Conservation (phyloP, 2,888 invertebrate genomes). For the Plebejus argus region DNA sequence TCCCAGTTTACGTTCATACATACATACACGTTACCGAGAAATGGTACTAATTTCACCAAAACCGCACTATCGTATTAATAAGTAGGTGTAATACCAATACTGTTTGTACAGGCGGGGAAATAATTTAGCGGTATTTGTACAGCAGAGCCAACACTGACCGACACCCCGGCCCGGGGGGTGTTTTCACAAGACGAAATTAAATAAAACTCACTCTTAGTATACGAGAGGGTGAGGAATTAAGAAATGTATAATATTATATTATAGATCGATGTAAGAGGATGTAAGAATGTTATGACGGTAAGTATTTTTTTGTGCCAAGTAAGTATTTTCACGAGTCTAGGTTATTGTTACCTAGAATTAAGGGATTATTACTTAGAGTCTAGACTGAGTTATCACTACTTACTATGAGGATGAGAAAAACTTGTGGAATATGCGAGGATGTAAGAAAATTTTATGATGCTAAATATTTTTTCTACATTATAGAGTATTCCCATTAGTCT, state of each 20-base stretch:
- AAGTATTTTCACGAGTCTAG: background rate
- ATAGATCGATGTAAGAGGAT: too few species aligned
- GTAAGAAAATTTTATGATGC: too few species aligned
- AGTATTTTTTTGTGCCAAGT: background rate
- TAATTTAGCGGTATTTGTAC: conserved; percentile 75
- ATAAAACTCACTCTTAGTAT: conserved; percentile 72
- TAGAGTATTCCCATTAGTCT: too few species aligned
- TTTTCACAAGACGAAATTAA: conserved; percentile 75
- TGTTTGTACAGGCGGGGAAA: conserved; percentile 64
- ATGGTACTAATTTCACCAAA: background rate
- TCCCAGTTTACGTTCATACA: too few species aligned
- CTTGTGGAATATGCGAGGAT: too few species aligned
- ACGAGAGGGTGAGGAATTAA: conserved; percentile 50
- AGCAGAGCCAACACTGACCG: conserved; percentile 68
- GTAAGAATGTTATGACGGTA: conserved; percentile 22
- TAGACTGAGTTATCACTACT: too few species aligned
- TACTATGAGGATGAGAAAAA: too few species aligned
- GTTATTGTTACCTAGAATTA: background rate
- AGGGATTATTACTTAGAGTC: too few species aligned
- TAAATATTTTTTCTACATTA: too few species aligned
- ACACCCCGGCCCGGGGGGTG: conserved; percentile 51
- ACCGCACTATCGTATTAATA: background rate
- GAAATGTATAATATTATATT: too few species aligned
- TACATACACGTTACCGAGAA: too few species aligned
- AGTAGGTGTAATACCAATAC: conserved; percentile 19